A percentile compares a stretch with the other conserved stretches of the same genome.
Conservation (phyloP, 1,140 invertebrate genomes). For the Leptopilina clavipes region DNA sequence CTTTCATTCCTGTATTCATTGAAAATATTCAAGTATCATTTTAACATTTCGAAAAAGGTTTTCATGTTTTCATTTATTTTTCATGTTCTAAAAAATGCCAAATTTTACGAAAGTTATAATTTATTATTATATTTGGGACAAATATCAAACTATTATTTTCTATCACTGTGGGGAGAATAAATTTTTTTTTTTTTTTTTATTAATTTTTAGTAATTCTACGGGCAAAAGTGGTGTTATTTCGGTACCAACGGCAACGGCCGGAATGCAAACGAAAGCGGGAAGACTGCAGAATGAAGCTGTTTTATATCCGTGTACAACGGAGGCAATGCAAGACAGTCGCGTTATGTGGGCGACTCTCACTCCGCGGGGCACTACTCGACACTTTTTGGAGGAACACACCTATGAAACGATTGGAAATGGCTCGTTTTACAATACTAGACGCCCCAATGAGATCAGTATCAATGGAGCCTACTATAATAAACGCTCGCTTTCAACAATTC, state of each 20-base stretch:
- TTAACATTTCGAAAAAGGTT: no score
- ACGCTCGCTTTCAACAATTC: constrained; percentile 59
- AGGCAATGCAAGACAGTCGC: constrained; percentile 77
- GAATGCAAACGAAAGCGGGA: constrained; percentile 64
- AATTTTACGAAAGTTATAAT: no score
- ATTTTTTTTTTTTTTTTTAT: no score
- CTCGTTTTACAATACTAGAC: constrained; percentile 67
- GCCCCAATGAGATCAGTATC: constrained; percentile 85
- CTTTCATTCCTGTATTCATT: no score
- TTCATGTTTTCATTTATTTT: no score
- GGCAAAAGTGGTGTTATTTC: constrained; percentile 66
- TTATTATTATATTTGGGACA: no score
- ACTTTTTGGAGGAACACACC: constrained; percentile 80
- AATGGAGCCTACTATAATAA: constrained; percentile 65
- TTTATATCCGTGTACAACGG: constrained; percentile 73
- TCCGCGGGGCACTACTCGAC: constrained; percentile 82
- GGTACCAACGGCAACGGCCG: constrained; percentile 61
- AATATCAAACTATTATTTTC: no score
- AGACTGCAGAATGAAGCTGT: constrained; percentile 73
- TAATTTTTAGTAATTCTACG: constrained; percentile 57
- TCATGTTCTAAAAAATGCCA: no score
- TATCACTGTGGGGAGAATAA: no score
- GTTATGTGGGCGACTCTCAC: constrained; percentile 89
- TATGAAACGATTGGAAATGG: constrained; percentile 83
- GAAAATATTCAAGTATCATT: no score